Base-by-base conservation (phyloP, 2,797 vertebrate species). In the Sebastes cheni region DNA sequence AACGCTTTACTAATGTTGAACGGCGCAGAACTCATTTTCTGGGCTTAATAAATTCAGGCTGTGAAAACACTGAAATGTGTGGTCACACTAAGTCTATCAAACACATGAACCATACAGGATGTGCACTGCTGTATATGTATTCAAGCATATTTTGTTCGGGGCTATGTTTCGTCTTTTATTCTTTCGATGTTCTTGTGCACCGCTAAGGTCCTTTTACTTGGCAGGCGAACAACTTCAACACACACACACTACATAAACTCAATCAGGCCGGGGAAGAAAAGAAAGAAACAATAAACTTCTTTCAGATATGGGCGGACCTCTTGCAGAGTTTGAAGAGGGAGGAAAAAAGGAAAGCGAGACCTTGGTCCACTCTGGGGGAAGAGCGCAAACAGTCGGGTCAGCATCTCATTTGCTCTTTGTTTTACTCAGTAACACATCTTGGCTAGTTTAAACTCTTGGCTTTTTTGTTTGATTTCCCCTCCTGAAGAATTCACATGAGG, bases 21-120 rank as follows among this genome's bases (percentile, higher is more conserved):
- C 80, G 82, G 79, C 68, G 72, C 62, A 72, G 54, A 90, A 82
- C 66, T 84, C 55, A 46, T 83, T 89, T 84, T 86, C 64, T 27
- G 54, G 72, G 64, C 60, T 71, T 70, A 95, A 91, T 81, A 75
- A 79, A 81, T 79, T 84, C 89, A 73, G 82, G 74, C 86, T 89
- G 80, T 77, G 81, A 91, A 91, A 93, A 87, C 84, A 89, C 52
- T 85, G 34, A 83, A 83, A 80, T 85, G 62, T 75, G 82, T 72
- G 80, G 56, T 78, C 60, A 67, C 76, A 78, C 54, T 76, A 61
- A 88, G 88, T 81, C 80, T 73, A 42, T 86, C 73, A 85, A 82
- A 86, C 78, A 77, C 69, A 86, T 68, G 34, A 62, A 25, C 83
- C 67, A 18, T 30, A 30, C 75, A 80, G 81, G 80, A 84, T 83